phyloP scores from a whole-genome alignment of 2,797 vertebrate genomes.

The Phaenicophaeus curvirostris region DNA sequence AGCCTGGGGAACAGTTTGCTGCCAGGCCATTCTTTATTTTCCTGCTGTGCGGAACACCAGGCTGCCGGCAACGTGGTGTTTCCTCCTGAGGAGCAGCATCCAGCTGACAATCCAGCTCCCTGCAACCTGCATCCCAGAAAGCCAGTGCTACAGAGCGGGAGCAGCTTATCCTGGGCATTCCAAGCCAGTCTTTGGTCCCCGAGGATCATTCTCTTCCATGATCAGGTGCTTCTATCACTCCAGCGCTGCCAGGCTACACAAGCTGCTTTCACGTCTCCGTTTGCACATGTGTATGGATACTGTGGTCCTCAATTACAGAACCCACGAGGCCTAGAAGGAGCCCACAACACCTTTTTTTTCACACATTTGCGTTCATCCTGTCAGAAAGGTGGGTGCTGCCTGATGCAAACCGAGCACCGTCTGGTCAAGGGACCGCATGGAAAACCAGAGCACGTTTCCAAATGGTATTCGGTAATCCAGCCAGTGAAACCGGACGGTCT shows the following conservation, averaged over 20 bases:
- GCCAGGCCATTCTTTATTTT: background rate
- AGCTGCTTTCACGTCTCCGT: background rate
- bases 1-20: background rate
- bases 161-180: background rate
- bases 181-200: background rate
- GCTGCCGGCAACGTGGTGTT: background rate
- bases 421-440: background rate
- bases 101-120: background rate
- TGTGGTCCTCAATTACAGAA: too few species aligned
- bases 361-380: background rate
- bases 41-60: background rate
- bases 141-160: background rate
- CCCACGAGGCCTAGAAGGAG: too few species aligned
- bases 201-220: background rate
- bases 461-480: background rate
- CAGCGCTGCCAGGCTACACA: background rate
- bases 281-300: background rate
- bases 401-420: background rate
- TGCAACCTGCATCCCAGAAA: background rate
- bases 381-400: background rate
- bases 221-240: background rate
- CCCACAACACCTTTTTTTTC: background rate
- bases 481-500: background rate
- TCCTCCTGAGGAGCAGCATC: background rate
- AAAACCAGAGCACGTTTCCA: background rate